Conservation (phyloP, 1,140 invertebrate genomes). For the Alviniconcha marisindica region DNA sequence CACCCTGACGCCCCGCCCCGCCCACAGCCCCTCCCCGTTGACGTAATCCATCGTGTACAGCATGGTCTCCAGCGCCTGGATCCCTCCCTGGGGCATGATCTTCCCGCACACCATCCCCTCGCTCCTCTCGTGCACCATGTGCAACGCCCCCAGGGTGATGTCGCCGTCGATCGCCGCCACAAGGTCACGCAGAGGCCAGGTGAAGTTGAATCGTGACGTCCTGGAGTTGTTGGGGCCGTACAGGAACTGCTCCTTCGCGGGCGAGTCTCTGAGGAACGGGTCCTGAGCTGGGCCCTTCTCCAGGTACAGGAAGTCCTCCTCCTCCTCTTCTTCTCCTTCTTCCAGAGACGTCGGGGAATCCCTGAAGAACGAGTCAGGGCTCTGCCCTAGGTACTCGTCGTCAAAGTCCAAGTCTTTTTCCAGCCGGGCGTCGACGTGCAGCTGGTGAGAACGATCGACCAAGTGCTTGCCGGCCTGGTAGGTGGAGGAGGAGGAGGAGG, state of each 20-base stretch:
- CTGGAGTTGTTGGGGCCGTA: slow-evolving; percentile 37
- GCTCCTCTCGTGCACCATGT: slow-evolving; percentile 95
- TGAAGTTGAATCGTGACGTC: slow-evolving; percentile 63
- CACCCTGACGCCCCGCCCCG: slow-evolving; percentile 71
- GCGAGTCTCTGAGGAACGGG: background rate
- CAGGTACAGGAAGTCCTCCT: background rate
- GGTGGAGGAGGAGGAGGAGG: too few relatives aligned
- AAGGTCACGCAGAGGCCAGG: slow-evolving; percentile 89
- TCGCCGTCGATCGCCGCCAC: slow-evolving; percentile 91
- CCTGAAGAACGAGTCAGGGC: background rate
- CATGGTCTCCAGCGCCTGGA: slow-evolving; percentile 93
- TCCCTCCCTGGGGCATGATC: slow-evolving; percentile 95
- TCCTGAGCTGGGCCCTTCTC: background rate
- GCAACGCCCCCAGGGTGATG: slow-evolving; percentile 87
- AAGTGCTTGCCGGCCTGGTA: too few relatives aligned
- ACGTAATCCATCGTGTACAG: slow-evolving; percentile 92
- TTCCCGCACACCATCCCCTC: slow-evolving; percentile 90
- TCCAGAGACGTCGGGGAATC: background rate
- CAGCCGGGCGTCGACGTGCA: background rate
- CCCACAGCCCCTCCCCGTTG: slow-evolving; percentile 80
- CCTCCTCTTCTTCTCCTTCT: background rate
- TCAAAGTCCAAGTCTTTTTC: background rate
- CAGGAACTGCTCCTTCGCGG: slow-evolving; percentile 35
- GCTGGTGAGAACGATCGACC: background rate
- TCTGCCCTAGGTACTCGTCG: background rate